These are phyloP conservation scores for Dryobotodes eremita DNA, from an alignment of 2,888 invertebrate genomes.

Conservation along the genomic window DNA sequence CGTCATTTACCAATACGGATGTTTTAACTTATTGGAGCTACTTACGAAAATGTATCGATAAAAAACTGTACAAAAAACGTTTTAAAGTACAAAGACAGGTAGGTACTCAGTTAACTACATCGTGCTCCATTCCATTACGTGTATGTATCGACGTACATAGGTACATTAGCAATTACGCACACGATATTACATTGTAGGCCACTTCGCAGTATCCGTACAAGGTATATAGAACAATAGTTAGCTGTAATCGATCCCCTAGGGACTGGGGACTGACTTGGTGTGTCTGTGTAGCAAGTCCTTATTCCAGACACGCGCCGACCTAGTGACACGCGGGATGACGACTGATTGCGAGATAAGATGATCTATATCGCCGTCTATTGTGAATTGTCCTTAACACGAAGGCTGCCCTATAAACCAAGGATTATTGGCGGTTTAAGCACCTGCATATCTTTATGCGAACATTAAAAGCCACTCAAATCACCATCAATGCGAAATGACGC, in stretches of 20 bases:
- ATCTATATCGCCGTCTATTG: slow-evolving; percentile 47
- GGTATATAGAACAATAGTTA: slow-evolving; percentile 45
- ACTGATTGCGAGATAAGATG: slow-evolving; percentile 67
- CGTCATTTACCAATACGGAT: slow-evolving; percentile 22
- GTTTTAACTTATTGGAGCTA: slow-evolving; percentile 17
- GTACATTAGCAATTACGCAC: slow-evolving; percentile 33
- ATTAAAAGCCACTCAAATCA: slow-evolving; percentile 36
- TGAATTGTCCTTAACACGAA: slow-evolving; percentile 49
- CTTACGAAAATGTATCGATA: slow-evolving; percentile 1
- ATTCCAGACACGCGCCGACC: slow-evolving; percentile 81
- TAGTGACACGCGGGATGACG: slow-evolving; percentile 74
- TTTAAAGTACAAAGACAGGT: neutral
- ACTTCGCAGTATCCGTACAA: slow-evolving; percentile 26
- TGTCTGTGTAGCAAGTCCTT: slow-evolving; percentile 36
- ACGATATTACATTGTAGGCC: slow-evolving; percentile 19
- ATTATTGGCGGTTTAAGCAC: slow-evolving; percentile 32
- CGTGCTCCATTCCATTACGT: slow-evolving; percentile 14
- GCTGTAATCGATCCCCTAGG: slow-evolving; percentile 49
- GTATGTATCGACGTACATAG: neutral
- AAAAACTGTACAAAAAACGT: slow-evolving; percentile 30
- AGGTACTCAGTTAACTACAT: slow-evolving; percentile 4
- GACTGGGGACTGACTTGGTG: slow-evolving; percentile 11
- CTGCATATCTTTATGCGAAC: slow-evolving; percentile 23
- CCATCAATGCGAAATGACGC: slow-evolving; percentile 9
- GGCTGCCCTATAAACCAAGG: slow-evolving; percentile 32